These are phyloP conservation scores for Dione vanillae DNA, from an alignment of 2,888 invertebrate genomes.

Conservation along the genomic window DNA sequence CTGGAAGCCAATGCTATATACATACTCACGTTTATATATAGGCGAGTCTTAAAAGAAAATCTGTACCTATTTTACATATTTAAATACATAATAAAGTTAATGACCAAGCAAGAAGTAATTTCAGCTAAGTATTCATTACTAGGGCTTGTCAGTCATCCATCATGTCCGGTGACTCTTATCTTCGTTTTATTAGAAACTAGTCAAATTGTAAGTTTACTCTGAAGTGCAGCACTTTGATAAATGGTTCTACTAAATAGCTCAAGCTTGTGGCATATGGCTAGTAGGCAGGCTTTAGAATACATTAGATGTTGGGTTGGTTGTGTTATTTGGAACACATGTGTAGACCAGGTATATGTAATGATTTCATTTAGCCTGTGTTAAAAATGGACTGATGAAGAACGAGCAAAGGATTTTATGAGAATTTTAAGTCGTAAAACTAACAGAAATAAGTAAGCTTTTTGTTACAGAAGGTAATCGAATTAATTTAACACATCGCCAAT, in stretches of 20 bases:
- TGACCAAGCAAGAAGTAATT: slow-evolving; percentile 22
- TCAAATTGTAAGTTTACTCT: slow-evolving; percentile 41
- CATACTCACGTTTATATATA: background rate
- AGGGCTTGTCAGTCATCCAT: slow-evolving; percentile 43
- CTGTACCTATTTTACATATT: background rate
- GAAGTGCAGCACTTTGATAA: slow-evolving; percentile 40
- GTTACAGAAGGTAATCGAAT: too few species aligned
- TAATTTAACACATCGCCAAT: too few species aligned
- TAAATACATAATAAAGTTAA: slow-evolving; percentile 2
- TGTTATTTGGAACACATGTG: background rate
- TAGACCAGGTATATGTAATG: background rate
- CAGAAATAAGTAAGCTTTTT: too few species aligned
- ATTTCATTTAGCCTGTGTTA: background rate
- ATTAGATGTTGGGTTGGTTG: background rate
- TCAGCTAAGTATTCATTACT: slow-evolving; percentile 36
- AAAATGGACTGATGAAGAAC: background rate
- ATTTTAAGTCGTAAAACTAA: background rate
- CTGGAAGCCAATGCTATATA: too few species aligned
- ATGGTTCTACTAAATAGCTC: slow-evolving; percentile 41
- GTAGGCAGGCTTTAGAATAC: background rate
- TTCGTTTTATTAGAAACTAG: slow-evolving; percentile 40
- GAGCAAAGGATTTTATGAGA: background rate
- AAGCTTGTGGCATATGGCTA: slow-evolving; percentile 40
- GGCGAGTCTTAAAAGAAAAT: background rate
- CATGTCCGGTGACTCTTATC: slow-evolving; percentile 30